Evolutionary conservation across 2,797 vertebrate genomes (phyloP).

Genomic region (Natrix natrix): DNA sequence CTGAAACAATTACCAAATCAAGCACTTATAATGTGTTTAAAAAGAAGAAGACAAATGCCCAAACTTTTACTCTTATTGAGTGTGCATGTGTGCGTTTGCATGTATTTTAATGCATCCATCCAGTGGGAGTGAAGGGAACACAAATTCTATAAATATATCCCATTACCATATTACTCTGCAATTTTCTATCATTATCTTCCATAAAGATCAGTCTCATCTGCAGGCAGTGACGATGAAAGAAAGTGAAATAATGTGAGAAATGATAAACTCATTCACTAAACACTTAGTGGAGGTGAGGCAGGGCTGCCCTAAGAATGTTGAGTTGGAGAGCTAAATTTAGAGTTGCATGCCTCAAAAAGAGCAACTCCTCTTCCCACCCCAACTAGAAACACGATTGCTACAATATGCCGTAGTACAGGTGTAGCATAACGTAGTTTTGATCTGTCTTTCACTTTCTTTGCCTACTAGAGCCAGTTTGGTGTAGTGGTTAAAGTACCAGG

Average conservation of each 20-base stretch:
- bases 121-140: conserved; percentile 56
- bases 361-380: fast-evolving
- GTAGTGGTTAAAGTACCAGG: not conserved
- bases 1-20: conserved; percentile 61
- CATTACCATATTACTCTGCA: conserved; percentile 64
- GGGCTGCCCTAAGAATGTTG: conserved; percentile 10
- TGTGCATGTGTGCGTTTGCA: conserved; percentile 16
- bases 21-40: conserved; percentile 54
- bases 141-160: conserved; percentile 66
- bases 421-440: not conserved
- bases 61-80: not conserved
- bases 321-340: not conserved
- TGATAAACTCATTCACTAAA: conserved; percentile 39
- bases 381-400: not conserved
- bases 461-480: not conserved
- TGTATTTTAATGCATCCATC: conserved; percentile 35
- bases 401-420: not conserved
- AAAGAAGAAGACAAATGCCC: conserved; percentile 4
- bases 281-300: not conserved
- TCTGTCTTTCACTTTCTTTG: not conserved
- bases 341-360: not conserved
- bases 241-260: conserved; percentile 53
- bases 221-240: conserved; percentile 40
- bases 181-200: conserved; percentile 65
- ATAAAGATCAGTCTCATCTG: conserved; percentile 62